These are phyloP conservation scores for Nyctereutes procyonoides DNA, from an alignment of 2,113 vertebrate species.

Conservation along the genomic window DNA sequence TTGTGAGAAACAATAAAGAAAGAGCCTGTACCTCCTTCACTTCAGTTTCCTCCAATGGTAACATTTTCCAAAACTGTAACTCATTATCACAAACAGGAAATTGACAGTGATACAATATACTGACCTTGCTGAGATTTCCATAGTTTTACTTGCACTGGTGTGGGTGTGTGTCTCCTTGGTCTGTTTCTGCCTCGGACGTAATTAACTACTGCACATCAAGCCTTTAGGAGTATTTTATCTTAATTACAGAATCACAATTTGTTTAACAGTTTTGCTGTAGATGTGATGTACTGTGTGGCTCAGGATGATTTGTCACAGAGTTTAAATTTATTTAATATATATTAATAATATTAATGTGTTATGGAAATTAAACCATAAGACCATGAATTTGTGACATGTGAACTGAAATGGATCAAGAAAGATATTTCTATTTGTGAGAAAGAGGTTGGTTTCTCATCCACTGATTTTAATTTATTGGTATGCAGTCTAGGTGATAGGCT, in stretches of 20 bases:
- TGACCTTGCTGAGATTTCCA: not conserved
- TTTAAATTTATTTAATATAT: constrained; percentile 53
- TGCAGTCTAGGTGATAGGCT: constrained; percentile 30
- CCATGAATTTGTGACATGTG: constrained; percentile 51
- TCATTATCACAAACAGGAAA: not conserved
- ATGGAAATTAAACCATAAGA: constrained; percentile 55
- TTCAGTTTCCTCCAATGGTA: not conserved
- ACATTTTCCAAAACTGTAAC: not conserved
- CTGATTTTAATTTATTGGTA: constrained; percentile 69
- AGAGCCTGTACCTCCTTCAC: not conserved
- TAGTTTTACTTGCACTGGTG: not conserved
- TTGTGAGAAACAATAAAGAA: constrained; percentile 7
- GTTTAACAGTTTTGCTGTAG: constrained; percentile 41
- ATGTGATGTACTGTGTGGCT: constrained; percentile 14
- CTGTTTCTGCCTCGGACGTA: not conserved
- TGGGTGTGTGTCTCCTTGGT: not conserved
- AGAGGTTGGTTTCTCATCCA: constrained; percentile 54
- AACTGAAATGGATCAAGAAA: constrained; percentile 53
- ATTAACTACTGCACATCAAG: not conserved
- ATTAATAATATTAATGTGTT: constrained; percentile 48
- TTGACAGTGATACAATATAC: not conserved
- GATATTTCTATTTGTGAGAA: constrained; percentile 53
- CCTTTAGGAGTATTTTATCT: not conserved
- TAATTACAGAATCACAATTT: constrained; percentile 57
- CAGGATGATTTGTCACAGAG: constrained; percentile 17